Percentiles rank a stretch among this genome's conserved stretches.
phyloP scores from a whole-genome alignment of 2,888 invertebrate genomes.

The Pilophorus perplexus region DNA sequence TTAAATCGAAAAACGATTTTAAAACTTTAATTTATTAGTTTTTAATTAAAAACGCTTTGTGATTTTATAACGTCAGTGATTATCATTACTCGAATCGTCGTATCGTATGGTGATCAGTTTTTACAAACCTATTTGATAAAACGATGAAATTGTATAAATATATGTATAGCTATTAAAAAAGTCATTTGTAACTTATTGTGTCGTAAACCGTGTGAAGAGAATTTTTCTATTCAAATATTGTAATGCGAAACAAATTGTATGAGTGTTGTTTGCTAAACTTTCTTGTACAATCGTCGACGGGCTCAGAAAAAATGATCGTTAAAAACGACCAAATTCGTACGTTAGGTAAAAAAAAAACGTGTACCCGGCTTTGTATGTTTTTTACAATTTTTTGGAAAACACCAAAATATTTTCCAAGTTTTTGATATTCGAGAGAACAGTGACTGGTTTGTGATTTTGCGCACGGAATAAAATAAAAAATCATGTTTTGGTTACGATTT shows the following conservation, averaged over 20 bases:
- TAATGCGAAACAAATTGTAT: neutral
- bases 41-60: slow-evolving; percentile 29
- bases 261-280: neutral
- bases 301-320: slow-evolving; percentile 25
- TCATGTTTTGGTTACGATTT: no score
- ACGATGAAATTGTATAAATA: slow-evolving; percentile 25
- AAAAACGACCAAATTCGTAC: no score
- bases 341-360: no score
- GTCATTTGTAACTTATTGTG: slow-evolving; percentile 42
- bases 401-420: no score
- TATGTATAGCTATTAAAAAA: slow-evolving; percentile 39
- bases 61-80: slow-evolving; percentile 24
- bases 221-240: slow-evolving; percentile 24
- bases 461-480: no score
- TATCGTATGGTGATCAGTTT: no score
- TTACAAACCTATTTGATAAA: no score
- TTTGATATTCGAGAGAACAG: no score
- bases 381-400: no score
- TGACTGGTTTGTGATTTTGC: no score
- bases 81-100: neutral
- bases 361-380: no score
- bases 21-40: slow-evolving; percentile 16
- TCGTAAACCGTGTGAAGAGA: slow-evolving; percentile 17
- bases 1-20: no score
- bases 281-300: slow-evolving; percentile 20